A percentile compares a stretch with the other conserved stretches of the same genome.
phyloP scores from a whole-genome alignment of 2,888 invertebrate species.

The Acleris literana region DNA sequence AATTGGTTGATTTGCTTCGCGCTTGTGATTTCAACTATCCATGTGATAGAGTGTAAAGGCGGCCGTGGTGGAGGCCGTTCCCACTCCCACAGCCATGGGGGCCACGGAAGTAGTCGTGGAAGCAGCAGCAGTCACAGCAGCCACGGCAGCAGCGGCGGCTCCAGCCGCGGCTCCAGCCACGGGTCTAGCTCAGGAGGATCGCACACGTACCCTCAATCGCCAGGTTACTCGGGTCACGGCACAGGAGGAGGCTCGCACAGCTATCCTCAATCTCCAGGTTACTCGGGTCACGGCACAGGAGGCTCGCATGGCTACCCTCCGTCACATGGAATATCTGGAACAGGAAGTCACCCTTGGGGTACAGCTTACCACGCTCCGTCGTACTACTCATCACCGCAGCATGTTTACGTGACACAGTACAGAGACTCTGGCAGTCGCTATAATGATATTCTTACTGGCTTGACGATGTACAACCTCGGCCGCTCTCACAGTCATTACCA shows the following conservation, averaged over 20 bases:
- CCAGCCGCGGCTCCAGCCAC: neutral
- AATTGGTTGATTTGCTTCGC: constrained; percentile 7
- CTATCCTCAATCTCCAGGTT: constrained; percentile 18
- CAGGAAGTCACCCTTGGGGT: constrained; percentile 12
- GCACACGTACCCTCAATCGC: constrained; percentile 2
- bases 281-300: constrained; percentile 24
- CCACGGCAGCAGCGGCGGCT: neutral
- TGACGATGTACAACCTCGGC: constrained; percentile 40
- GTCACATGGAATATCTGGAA: constrained; percentile 21
- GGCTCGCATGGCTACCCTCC: constrained; percentile 22
- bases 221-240: constrained; percentile 27
- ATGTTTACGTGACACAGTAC: constrained; percentile 38
- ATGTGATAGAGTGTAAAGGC: constrained; percentile 13
- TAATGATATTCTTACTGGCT: constrained; percentile 39
- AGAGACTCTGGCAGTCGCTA: constrained; percentile 37
- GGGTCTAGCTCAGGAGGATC: neutral
- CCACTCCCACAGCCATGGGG: constrained; percentile 3
- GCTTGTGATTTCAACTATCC: neutral
- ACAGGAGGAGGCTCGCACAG: neutral
- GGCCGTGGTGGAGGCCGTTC: neutral
- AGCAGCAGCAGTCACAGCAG: neutral
- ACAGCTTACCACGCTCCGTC: constrained; percentile 17
- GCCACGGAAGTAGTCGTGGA: constrained; percentile 2
- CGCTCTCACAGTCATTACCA: constrained; percentile 37
- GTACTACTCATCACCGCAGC: constrained; percentile 37